A percentile compares a stretch with the other conserved stretches of the same genome.
These are phyloP conservation scores for Nyctibius bracteatus DNA, from an alignment of 2,113 vertebrate species.

Conservation along the genomic window DNA sequence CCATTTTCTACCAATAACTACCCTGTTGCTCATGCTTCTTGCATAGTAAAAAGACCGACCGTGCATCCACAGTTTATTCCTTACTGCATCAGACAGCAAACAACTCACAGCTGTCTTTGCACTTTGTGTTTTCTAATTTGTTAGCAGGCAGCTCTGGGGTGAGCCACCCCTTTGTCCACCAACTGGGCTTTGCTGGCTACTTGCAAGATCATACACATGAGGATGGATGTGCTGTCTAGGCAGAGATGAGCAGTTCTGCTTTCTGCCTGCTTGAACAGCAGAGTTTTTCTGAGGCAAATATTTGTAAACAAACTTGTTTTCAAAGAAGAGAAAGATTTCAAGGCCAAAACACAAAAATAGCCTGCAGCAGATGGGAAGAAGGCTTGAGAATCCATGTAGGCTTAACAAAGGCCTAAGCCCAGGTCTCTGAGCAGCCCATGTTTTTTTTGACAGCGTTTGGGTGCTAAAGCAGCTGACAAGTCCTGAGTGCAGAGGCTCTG, in stretches of 20 bases:
- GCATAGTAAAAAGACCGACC: not conserved
- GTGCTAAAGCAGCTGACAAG: not conserved
- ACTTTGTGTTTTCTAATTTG: not conserved
- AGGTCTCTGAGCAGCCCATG: not conserved
- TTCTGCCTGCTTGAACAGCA: not conserved
- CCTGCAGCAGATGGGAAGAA: not conserved
- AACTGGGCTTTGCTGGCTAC: not conserved
- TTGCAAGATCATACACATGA: not conserved
- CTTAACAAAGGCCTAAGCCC: not conserved
- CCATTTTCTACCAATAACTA: not conserved
- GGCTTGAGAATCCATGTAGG: not conserved
- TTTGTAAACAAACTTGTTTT: not conserved
- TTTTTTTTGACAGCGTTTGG: not conserved
- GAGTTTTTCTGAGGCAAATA: not conserved
- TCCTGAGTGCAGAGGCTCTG: not conserved
- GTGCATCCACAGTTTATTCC: not conserved
- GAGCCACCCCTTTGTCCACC: not conserved
- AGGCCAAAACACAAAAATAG: not conserved
- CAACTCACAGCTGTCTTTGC: not conserved
- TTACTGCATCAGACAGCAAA: not conserved
- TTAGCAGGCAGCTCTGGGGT: not conserved
- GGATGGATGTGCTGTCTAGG: accelerated
- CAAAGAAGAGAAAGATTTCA: not conserved
- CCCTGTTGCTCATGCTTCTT: not conserved
- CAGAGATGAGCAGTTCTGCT: not conserved